phyloP scores from a whole-genome alignment of 2,797 vertebrate species.

The Sebastiscus tertius region DNA sequence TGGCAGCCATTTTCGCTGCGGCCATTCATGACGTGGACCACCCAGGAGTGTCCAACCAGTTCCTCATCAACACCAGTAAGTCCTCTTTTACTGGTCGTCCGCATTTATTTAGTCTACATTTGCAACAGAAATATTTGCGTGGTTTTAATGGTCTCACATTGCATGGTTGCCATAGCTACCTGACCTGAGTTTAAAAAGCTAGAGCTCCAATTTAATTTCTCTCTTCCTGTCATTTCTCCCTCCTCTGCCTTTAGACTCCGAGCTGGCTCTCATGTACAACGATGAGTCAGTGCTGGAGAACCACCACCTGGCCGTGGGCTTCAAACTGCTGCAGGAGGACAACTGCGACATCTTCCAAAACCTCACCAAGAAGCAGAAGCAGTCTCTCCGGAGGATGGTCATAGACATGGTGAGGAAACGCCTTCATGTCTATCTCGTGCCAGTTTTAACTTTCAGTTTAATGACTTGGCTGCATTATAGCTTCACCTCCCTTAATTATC shows the following conservation, averaged over 20 bases:
- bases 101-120: slow-evolving; percentile 23
- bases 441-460: background rate
- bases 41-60: slow-evolving; percentile 98
- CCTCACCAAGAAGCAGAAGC: slow-evolving; percentile 94
- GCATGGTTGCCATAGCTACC: slow-evolving; percentile 32
- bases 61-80: slow-evolving; percentile 99
- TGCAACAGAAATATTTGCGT: slow-evolving; percentile 1
- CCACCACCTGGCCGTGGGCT: slow-evolving; percentile 96
- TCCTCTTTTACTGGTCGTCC: slow-evolving; percentile 41
- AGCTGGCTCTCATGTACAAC: slow-evolving; percentile 98
- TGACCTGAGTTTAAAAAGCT: slow-evolving; percentile 18
- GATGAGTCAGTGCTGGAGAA: slow-evolving; percentile 98
- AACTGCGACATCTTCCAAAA: slow-evolving; percentile 99
- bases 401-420: slow-evolving; percentile 93
- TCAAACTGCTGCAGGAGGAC: slow-evolving; percentile 97
- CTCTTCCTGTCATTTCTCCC: slow-evolving; percentile 15
- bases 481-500: background rate
- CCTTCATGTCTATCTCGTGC: background rate
- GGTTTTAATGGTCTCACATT: slow-evolving; percentile 2
- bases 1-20: slow-evolving; percentile 96
- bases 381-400: slow-evolving; percentile 95
- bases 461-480: background rate
- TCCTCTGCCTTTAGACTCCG: slow-evolving; percentile 86
- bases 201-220: slow-evolving; percentile 35
- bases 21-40: slow-evolving; percentile 99